Evolutionary conservation across 2,888 invertebrate genomes (phyloP), one percentile per base, ranked within the genome.

Genomic region (Cremastinae sp.): DNA sequence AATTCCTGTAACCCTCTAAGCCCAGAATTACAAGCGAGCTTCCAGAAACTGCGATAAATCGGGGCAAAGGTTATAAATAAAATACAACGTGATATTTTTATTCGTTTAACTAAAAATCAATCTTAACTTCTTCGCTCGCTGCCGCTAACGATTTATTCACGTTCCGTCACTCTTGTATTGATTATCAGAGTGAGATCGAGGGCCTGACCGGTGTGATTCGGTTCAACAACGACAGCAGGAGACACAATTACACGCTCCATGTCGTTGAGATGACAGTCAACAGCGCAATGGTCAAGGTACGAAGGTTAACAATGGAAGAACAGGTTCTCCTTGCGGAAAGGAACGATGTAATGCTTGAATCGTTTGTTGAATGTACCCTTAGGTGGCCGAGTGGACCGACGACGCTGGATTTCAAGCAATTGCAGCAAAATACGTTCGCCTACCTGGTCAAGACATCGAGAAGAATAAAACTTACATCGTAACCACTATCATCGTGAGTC

Each of bases 221-320:
- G 62, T 97, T 97, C 90, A 96, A 95, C 88, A 96, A 97, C 83
- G 96, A 96, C 85, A 97, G 97, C 10, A 93, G 96, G 83, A 92
- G 97, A 64, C 94, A 95, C 87, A 97, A 97, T 91, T 97, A 96
- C 89, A 95, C 96, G 0, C 91, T 97, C 79, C 96, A 97, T 88
- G 95, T 97, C 75, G 95, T 98, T 61, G 96, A 97, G 90, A 96
- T 98, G 96, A 97, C 97, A 2, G 95, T 97, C 70, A 96, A 97
- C 86, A 96, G 97, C 86, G 96, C 96, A 28, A 95, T 97, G 95
- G 94, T 97, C 14, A 96, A 97, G 92, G 94, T 94, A 87, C 88
- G 89, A 82, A 22, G 55, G 37, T 61, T 49, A 43, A 70, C 4
- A 35, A 18, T 2, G 5, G 51, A n/a, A 58, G n/a, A 28, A 28